A percentile compares a stretch with the other conserved stretches of the same genome.
Evolutionary conservation across 2,113 vertebrate species (phyloP).

Genomic region (Hemiscyllium ocellatum): DNA sequence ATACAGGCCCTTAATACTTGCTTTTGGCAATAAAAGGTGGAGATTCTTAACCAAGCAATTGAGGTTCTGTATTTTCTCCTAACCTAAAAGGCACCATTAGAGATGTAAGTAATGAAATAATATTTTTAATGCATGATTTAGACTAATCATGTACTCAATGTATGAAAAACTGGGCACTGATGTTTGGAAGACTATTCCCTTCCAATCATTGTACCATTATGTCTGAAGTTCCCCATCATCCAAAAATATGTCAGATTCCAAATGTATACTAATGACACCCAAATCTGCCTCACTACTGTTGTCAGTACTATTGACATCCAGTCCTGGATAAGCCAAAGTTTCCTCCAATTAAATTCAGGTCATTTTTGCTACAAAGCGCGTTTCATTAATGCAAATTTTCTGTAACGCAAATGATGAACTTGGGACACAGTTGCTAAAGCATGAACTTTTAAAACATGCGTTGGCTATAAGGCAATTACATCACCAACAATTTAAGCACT

Average conservation of each 20-base stretch:
- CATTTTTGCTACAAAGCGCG: too few species aligned
- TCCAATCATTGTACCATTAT: background rate
- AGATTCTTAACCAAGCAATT: background rate
- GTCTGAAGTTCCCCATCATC: background rate
- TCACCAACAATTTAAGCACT: too few species aligned
- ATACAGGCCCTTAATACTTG: background rate
- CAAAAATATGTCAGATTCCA: background rate
- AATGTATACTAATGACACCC: background rate
- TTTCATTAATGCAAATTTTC: too few species aligned
- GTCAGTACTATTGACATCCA: background rate
- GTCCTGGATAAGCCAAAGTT: background rate
- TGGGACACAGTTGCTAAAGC: too few species aligned
- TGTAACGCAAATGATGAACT: too few species aligned
- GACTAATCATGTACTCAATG: background rate
- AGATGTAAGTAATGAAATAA: background rate
- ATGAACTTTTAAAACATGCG: too few species aligned
- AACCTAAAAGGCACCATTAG: background rate
- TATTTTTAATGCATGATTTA: background rate
- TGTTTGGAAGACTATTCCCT: background rate
- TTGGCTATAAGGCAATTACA: too few species aligned
- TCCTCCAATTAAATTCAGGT: background rate
- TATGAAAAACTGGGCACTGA: background rate
- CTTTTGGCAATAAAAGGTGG: background rate
- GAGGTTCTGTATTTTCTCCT: background rate
- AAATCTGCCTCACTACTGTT: background rate